A percentile compares a stretch with the other conserved stretches of the same genome.
Evolutionary conservation across 2,888 invertebrate genomes (phyloP).

Genomic region (Eilema sororculum): DNA sequence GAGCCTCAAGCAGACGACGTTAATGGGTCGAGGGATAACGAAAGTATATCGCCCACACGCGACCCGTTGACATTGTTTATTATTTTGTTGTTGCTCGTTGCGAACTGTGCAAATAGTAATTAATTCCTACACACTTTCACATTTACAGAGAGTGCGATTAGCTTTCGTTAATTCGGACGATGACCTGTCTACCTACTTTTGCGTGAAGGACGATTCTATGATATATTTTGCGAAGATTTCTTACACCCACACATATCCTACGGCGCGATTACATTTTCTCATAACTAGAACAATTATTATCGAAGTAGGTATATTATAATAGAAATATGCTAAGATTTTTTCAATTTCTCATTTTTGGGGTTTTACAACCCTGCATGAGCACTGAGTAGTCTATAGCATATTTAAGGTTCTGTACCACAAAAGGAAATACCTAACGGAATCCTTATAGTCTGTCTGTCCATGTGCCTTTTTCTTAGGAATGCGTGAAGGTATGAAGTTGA

Average conservation of each 20-base stretch:
- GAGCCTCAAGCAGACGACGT: conserved; percentile 1
- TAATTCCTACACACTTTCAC: conserved; percentile 82
- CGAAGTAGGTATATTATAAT: not conserved
- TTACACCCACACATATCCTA: conserved; percentile 26
- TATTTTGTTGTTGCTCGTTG: conserved; percentile 71
- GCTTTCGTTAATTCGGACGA: conserved; percentile 64
- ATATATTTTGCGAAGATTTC: conserved; percentile 48
- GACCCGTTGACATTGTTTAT: conserved; percentile 78
- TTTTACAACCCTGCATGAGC: no score
- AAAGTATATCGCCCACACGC: conserved; percentile 61
- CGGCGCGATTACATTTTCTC: not conserved
- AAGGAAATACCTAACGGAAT: no score
- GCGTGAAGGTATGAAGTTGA: no score
- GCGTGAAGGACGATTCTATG: conserved; percentile 61
- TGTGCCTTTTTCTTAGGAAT: no score
- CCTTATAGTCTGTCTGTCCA: no score
- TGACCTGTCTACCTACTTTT: conserved; percentile 73
- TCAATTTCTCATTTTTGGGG: no score
- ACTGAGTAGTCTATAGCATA: no score
- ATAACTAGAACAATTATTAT: not conserved
- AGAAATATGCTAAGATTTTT: not conserved
- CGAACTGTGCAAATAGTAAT: conserved; percentile 72
- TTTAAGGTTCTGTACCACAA: no score
- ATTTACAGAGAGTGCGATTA: conserved; percentile 54
- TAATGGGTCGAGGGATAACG: conserved; percentile 44